Percentiles rank a stretch among this genome's conserved stretches.
These are phyloP conservation scores for Amphipoea oculea DNA, from an alignment of 2,888 invertebrate genomes.

Conservation along the genomic window DNA sequence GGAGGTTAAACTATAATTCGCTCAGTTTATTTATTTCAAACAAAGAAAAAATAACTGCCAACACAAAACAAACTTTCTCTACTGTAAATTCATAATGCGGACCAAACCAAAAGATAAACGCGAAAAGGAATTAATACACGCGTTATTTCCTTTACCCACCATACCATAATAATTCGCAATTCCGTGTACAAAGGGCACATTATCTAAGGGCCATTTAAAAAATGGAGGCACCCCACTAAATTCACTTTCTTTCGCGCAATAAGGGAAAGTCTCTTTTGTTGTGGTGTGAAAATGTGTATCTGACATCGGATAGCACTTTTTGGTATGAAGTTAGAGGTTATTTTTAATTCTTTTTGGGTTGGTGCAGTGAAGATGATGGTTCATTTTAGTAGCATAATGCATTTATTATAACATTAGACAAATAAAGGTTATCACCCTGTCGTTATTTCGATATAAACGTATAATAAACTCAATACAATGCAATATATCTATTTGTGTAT, in stretches of 20 bases:
- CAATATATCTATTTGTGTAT: background rate
- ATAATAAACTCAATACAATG: background rate
- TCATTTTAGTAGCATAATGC: background rate
- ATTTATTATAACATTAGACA: background rate
- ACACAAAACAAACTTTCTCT: background rate
- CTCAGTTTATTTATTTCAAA: background rate
- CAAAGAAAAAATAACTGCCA: background rate
- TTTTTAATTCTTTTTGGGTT: background rate
- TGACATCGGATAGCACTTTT: constrained; percentile 22
- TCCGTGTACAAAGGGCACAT: constrained; percentile 77
- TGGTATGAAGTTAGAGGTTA: background rate
- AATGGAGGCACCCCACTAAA: constrained; percentile 59
- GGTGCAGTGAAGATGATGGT: background rate
- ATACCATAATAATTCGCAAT: constrained; percentile 82
- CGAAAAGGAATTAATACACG: constrained; percentile 56
- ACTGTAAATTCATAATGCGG: constrained; percentile 27
- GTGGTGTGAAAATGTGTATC: constrained; percentile 44
- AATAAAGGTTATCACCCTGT: background rate
- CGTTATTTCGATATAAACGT: background rate
- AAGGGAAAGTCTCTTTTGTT: constrained; percentile 43
- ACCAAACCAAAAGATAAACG: constrained; percentile 36
- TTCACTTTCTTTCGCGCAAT: constrained; percentile 61
- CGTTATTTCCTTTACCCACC: constrained; percentile 72
- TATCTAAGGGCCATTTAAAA: constrained; percentile 75
- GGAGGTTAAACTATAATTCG: background rate